Evolutionary conservation across 2,888 invertebrate species (phyloP).

Genomic region (Diplolepis rosae): DNA sequence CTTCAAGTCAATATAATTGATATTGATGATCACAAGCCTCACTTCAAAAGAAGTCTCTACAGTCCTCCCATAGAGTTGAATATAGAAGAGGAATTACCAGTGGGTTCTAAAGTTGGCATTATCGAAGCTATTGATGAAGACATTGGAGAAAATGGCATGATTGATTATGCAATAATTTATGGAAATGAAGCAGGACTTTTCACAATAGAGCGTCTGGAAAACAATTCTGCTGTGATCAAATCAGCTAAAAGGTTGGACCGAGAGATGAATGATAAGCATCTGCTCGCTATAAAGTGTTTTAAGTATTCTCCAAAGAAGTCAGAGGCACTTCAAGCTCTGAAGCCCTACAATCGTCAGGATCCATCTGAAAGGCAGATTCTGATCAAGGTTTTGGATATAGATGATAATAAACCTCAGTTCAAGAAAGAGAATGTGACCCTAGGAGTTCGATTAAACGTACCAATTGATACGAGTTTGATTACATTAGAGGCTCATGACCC

Average conservation of each 20-base stretch:
- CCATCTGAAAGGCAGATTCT: constrained; percentile 81
- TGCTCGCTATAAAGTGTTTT: constrained; percentile 83
- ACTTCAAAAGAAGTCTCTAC: constrained; percentile 81
- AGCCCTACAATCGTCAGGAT: constrained; percentile 81
- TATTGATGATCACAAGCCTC: constrained; percentile 86
- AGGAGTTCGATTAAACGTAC: constrained; percentile 84
- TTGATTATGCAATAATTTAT: constrained; percentile 83
- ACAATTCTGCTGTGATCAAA: constrained; percentile 80
- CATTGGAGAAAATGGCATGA: constrained; percentile 82
- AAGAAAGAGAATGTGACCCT: constrained; percentile 79
- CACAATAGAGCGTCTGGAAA: constrained; percentile 78
- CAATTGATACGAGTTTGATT: constrained; percentile 82
- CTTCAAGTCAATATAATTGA: constrained; percentile 82
- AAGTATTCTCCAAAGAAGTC: constrained; percentile 73
- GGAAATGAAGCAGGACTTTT: constrained; percentile 83
- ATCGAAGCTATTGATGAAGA: constrained; percentile 85
- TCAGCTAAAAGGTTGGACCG: constrained; percentile 80
- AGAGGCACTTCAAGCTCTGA: constrained; percentile 67
- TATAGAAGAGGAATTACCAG: constrained; percentile 80
- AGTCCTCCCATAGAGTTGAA: constrained; percentile 78
- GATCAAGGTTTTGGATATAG: constrained; percentile 81
- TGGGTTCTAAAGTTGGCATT: constrained; percentile 81
- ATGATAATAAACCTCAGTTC: constrained; percentile 85
- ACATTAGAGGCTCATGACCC: constrained; percentile 81
- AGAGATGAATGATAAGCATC: constrained; percentile 77